Percentiles rank a stretch among this genome's conserved stretches.
These are phyloP conservation scores for Spisula solida DNA, from an alignment of 2,888 invertebrate species.

Conservation along the genomic window DNA sequence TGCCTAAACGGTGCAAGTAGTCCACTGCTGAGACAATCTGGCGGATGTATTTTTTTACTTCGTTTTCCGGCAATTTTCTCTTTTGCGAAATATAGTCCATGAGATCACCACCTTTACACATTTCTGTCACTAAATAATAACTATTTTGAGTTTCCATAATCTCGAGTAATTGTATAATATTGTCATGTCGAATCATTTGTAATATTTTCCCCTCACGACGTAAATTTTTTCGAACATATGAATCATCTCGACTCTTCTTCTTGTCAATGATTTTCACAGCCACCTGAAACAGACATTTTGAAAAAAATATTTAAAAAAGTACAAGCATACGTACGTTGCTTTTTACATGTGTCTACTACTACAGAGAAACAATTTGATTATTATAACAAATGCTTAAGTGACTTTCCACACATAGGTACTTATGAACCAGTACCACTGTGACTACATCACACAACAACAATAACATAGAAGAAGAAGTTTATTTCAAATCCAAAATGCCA, in stretches of 20 bases:
- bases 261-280: conserved; percentile 87
- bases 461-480: no score
- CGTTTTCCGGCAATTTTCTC: conserved; percentile 83
- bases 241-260: conserved; percentile 85
- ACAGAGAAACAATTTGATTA: no score
- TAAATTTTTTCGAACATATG: conserved; percentile 86
- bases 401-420: no score
- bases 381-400: no score
- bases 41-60: conserved; percentile 83
- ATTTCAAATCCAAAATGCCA: no score
- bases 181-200: conserved; percentile 85
- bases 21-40: conserved; percentile 86
- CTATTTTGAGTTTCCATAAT: conserved; percentile 87
- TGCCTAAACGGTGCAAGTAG: conserved; percentile 85
- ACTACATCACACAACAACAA: no score
- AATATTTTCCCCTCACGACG: conserved; percentile 86
- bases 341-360: no score
- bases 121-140: conserved; percentile 87
- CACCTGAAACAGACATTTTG: conserved; percentile 81
- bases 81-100: conserved; percentile 86
- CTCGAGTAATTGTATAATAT: conserved; percentile 85
- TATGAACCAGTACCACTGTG: no score
- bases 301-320: not conserved
- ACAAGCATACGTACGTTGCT: no score
- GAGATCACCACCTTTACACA: conserved; percentile 86